These are phyloP conservation scores for Trileptium ribeirensis DNA, from an alignment of 2,888 invertebrate genomes.

Conservation along the genomic window DNA sequence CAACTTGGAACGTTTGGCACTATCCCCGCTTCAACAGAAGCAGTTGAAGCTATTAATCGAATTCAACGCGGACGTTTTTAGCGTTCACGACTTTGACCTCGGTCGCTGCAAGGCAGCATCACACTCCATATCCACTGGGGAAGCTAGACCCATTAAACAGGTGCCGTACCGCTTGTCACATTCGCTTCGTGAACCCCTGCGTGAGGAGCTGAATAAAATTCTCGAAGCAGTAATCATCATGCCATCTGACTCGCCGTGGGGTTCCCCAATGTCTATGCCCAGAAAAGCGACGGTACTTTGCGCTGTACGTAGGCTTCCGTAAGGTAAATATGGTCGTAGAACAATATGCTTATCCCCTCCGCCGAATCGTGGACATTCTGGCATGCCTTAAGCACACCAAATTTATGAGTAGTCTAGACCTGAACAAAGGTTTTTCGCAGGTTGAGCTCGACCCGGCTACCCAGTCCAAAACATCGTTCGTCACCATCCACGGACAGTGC, in stretches of 20 bases:
- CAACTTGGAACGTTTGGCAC: not conserved
- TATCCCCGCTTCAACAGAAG: not conserved
- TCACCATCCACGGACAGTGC: not conserved
- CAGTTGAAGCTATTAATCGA: not conserved
- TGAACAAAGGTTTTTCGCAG: slow-evolving; percentile 26
- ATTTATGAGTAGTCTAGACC: slow-evolving; percentile 17
- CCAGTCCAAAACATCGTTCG: not conserved
- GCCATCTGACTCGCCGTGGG: slow-evolving; percentile 46
- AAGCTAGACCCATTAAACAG: not conserved
- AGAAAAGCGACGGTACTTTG: slow-evolving; percentile 43
- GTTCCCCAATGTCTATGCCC: slow-evolving; percentile 47
- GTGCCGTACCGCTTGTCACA: not conserved
- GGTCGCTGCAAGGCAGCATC: not conserved
- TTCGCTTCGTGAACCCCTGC: not conserved
- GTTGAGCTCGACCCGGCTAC: not conserved
- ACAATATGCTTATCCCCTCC: slow-evolving; percentile 30
- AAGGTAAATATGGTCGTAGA: slow-evolving; percentile 33
- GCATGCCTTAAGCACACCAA: not conserved
- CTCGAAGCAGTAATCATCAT: slow-evolving; percentile 22
- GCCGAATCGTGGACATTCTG: slow-evolving; percentile 27
- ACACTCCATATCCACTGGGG: not conserved
- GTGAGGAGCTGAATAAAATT: not conserved
- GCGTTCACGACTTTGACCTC: not conserved
- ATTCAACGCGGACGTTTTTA: not conserved
- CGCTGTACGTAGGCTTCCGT: slow-evolving; percentile 39